phyloP scores from a whole-genome alignment of 1,140 invertebrate species.

The Tetramorium alpestre region DNA sequence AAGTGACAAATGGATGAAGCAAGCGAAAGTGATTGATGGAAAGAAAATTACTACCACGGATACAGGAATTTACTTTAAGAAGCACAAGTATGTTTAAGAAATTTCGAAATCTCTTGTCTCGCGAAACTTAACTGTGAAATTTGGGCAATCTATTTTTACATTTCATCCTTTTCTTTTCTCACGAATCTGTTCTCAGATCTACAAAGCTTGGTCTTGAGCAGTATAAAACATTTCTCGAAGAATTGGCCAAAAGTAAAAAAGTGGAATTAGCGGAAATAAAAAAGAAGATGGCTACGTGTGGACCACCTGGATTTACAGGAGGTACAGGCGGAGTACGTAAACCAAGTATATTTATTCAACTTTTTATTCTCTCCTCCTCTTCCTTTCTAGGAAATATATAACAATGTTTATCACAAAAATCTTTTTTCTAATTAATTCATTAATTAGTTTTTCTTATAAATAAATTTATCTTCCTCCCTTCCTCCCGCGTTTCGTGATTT shows the following conservation, averaged over 20 bases:
- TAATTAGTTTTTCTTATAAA: not conserved
- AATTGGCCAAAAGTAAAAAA: slow-evolving; percentile 93
- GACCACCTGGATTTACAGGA: slow-evolving; percentile 89
- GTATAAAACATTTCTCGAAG: slow-evolving; percentile 93
- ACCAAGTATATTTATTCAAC: not conserved
- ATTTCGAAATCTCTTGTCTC: not conserved
- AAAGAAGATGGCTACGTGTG: slow-evolving; percentile 91
- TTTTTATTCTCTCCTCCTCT: not conserved
- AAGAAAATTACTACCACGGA: slow-evolving; percentile 96
- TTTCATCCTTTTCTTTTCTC: not conserved
- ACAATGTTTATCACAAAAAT: not conserved
- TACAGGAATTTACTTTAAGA: slow-evolving; percentile 95
- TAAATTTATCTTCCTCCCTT: not conserved
- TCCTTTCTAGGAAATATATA: not conserved
- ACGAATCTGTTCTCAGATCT: slow-evolving; percentile 77
- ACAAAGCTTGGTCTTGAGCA: slow-evolving; percentile 90
- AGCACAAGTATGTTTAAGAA: slow-evolving; percentile 89
- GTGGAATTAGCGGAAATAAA: slow-evolving; percentile 91
- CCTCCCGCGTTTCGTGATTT: not conserved
- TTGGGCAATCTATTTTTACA: not conserved
- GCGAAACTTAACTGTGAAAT: not conserved
- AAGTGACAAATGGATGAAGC: slow-evolving; percentile 98
- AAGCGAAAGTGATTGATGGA: slow-evolving; percentile 96
- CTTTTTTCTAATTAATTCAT: not conserved
- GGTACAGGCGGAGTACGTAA: slow-evolving; percentile 83